Base-by-base conservation (phyloP, 2,888 invertebrate genomes). In the Drosophila nigricruria region DNA sequence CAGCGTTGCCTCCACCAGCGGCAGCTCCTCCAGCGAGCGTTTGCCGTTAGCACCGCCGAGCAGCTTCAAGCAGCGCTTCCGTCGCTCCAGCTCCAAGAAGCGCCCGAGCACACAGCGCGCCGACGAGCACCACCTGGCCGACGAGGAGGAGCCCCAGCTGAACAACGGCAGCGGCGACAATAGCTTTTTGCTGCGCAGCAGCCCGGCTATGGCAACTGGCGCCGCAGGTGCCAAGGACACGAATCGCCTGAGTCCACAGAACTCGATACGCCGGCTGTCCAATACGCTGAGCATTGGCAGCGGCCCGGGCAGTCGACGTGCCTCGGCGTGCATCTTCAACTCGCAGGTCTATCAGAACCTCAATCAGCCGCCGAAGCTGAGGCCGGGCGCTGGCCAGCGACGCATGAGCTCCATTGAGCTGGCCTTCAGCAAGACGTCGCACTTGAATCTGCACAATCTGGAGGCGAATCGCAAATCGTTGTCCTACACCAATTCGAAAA, bases 81-180 rank as follows among this genome's bases (percentile, higher is more conserved):
- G 96, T 20, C 94, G 95, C 69, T 95, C 97, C 58, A 94, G 97
- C 85, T 94, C 95, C 70, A 94, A 95, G 79, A 96, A 95, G 77
- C 92, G 92, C 14, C 89, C 90, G 20, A 42, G 67, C 4, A 27
- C 59, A 3, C 53, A 66, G 23, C 60, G 73, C 1, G 43, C 53
- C 49, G 42, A 34, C 6, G 79, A 73, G 59, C 34, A 54, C 94
- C 75, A 32, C 14, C 94, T 94, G 4, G 95, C 95, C 54, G 95
- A 95, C 34, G 90, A 92, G 40, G 90, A 89, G 38, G 94, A 95
- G n/a, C 93, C 95, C 5, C 93, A 94, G 27, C 92, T 96, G 23
- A 96, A 96, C 81, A 96, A 96, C 89, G 96, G 96, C 30, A 30
- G 47, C 49, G 94, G 96, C 53, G 96, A 96, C 87, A 96, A 96